These are phyloP conservation scores for Glomeris maerens DNA, from an alignment of 1,140 invertebrate genomes.

Conservation along the genomic window DNA sequence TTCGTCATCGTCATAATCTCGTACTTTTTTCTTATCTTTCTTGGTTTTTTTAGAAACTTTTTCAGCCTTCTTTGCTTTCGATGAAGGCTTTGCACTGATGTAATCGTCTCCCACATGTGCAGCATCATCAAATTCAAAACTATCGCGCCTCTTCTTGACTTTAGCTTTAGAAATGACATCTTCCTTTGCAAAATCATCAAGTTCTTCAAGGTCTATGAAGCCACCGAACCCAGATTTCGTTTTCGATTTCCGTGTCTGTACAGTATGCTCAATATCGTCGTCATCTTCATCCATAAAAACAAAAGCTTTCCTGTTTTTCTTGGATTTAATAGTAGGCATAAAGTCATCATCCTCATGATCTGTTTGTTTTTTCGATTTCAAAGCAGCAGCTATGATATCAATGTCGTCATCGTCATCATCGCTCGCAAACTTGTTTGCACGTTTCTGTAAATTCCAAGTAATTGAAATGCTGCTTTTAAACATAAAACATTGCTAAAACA, in stretches of 20 bases:
- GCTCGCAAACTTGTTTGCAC: no score
- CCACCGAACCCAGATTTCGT: no score
- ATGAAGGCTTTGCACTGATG: slow-evolving; percentile 17
- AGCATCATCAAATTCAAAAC: slow-evolving; percentile 19
- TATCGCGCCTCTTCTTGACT: slow-evolving; percentile 14
- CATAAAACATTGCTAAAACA: no score
- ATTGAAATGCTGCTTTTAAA: no score
- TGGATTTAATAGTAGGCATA: no score
- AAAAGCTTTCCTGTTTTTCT: no score
- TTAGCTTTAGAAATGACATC: no score
- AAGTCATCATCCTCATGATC: not conserved
- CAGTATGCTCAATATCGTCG: slow-evolving; percentile 14
- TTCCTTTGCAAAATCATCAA: no score
- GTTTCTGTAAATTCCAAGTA: no score
- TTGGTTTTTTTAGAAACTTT: slow-evolving; percentile 28
- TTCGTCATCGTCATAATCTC: slow-evolving; percentile 61
- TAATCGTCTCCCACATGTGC: slow-evolving; percentile 34
- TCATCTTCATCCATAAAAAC: slow-evolving; percentile 2
- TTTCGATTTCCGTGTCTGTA: not conserved
- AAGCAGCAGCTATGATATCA: not conserved
- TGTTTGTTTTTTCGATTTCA: not conserved
- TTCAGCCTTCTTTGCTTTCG: slow-evolving; percentile 11
- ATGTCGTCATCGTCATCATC: not conserved
- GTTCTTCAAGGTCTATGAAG: no score
- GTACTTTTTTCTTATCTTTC: slow-evolving; percentile 43